Percentiles rank a stretch among this genome's conserved stretches.
These are phyloP conservation scores for Rhogogaster chlorosoma DNA, from an alignment of 2,888 invertebrate species.

Conservation along the genomic window DNA sequence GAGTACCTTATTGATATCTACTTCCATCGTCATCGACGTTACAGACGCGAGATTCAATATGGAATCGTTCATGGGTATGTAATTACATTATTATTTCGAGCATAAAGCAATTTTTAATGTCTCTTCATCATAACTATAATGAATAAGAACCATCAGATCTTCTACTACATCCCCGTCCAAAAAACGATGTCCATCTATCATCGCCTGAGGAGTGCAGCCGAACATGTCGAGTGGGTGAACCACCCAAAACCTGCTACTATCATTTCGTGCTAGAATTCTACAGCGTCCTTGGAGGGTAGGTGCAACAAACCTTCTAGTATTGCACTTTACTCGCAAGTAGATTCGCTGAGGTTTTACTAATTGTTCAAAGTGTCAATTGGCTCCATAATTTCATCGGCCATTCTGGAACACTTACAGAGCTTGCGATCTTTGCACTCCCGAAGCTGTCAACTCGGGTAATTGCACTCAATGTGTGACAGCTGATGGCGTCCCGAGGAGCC, in stretches of 20 bases:
- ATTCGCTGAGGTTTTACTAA: background rate
- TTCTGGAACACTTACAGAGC: conserved; percentile 80
- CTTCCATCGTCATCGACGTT: background rate
- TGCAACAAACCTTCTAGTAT: conserved; percentile 68
- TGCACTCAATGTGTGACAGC: conserved; percentile 92
- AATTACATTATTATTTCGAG: background rate
- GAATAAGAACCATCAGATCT: background rate
- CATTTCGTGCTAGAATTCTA: conserved; percentile 94
- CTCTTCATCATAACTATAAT: background rate
- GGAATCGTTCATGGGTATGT: background rate
- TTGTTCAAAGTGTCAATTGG: background rate
- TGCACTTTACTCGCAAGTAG: background rate
- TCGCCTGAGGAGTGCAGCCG: conserved; percentile 93
- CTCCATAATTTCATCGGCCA: background rate
- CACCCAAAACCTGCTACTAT: conserved; percentile 93
- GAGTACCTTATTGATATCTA: background rate
- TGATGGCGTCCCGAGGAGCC: conserved; percentile 91
- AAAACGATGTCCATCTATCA: conserved; percentile 88
- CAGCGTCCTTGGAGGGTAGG: conserved; percentile 94
- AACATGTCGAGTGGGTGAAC: conserved; percentile 92
- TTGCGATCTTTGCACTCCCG: conserved; percentile 90
- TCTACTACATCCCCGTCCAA: conserved; percentile 79
- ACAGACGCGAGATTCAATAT: background rate
- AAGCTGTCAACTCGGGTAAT: conserved; percentile 90
- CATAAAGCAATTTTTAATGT: background rate